Conservation (phyloP, 1,140 invertebrate species). For the Theocolax elegans region DNA sequence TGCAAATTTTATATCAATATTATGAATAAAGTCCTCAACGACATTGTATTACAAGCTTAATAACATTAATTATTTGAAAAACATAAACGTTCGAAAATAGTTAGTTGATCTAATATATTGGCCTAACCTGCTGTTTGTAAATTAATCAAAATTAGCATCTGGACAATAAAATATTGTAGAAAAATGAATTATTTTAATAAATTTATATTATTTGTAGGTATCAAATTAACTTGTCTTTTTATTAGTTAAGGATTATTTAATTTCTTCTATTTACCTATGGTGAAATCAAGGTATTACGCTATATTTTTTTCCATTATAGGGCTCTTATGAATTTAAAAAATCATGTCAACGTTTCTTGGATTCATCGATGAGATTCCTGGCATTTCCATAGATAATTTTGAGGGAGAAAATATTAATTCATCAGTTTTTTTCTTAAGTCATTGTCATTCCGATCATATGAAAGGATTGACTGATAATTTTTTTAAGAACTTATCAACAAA, state of each 20-base stretch:
- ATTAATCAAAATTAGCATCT: not conserved
- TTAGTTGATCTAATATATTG: no score
- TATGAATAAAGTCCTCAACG: not conserved
- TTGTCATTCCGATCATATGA: constrained; percentile 76
- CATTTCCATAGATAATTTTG: constrained; percentile 74
- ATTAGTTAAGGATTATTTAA: no score
- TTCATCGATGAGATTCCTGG: constrained; percentile 72
- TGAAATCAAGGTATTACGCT: no score
- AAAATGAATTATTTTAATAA: no score
- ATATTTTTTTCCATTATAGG: constrained; percentile 58
- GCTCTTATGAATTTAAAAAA: constrained; percentile 51
- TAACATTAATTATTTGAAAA: no score
- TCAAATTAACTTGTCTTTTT: no score
- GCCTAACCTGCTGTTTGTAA: not conserved
- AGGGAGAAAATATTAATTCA: constrained; percentile 64
- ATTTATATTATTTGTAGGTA: no score
- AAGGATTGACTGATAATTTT: constrained; percentile 66
- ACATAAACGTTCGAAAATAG: no score
- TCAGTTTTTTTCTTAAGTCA: constrained; percentile 76
- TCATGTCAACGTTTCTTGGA: constrained; percentile 72
- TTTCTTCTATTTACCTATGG: no score
- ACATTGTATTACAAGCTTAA: not conserved
- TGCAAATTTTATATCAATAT: not conserved
- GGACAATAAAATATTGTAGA: no score
- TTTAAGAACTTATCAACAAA: constrained; percentile 43